Conservation (phyloP, 2,113 vertebrate species). For the Theropithecus gelada region DNA sequence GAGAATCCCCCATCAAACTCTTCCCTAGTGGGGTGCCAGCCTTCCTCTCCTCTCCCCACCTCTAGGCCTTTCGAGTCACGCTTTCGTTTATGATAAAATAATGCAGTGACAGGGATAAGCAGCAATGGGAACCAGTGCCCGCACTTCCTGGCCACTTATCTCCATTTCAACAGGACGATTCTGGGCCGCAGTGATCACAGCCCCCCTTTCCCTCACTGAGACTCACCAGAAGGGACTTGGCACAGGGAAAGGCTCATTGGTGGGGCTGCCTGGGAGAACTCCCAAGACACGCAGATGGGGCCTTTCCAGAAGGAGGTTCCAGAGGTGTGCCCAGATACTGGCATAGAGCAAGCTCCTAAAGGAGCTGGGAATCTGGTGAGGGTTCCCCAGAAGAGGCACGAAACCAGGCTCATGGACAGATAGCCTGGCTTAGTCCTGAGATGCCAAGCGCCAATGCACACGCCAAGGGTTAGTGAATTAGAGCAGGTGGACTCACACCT, state of each 20-base stretch:
- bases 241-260: fast-evolving
- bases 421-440: background rate
- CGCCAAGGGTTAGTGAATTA: fast-evolving
- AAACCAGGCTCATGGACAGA: background rate
- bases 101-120: fast-evolving
- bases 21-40: fast-evolving
- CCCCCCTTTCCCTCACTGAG: too few species aligned
- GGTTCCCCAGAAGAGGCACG: fast-evolving
- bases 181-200: fast-evolving
- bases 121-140: fast-evolving
- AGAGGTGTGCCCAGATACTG: background rate
- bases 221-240: background rate
- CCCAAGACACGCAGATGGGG: fast-evolving
- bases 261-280: too few species aligned
- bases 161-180: fast-evolving
- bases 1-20: fast-evolving
- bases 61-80: background rate
- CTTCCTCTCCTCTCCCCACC: too few species aligned
- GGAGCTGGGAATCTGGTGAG: fast-evolving
- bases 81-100: background rate
- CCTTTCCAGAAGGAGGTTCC: background rate
- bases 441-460: background rate
- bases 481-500: fast-evolving
- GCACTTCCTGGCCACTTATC: too few species aligned
- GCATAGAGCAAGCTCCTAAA: fast-evolving